Evolutionary conservation across 2,113 vertebrate genomes (phyloP), one percentile per base, ranked within the genome.

Genomic region (Suncus etruscus): DNA sequence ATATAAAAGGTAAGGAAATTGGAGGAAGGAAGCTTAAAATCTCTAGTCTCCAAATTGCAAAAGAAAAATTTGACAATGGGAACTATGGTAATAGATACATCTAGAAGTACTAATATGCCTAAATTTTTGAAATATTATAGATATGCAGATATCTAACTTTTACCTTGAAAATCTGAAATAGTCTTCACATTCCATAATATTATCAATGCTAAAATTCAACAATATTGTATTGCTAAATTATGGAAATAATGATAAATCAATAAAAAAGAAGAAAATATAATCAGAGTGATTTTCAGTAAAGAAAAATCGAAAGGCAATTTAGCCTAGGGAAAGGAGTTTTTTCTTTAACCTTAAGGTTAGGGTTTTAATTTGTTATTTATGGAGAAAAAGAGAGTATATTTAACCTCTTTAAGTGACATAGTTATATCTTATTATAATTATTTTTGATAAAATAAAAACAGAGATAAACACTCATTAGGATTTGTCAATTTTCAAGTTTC

Each of bases 401-500:
- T 84, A 66, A 83, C 24, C 2, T 83, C 2, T 27, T 93, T 48
- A 78, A 88, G 45, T 75, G 83, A 61, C 7, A 68, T 47, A 85
- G 20, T 39, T 18, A 24, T 78, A 65, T 45, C 85, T 27, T 32
- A 77, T 51, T 76, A 47, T 47, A 90, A 90, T 54, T 65, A 66
- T 82, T 93, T 81, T 50, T 82, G 58, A 87, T 32, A 51, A 45
- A 54, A 94, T 48, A 39, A 47, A 31, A 87, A 77, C 20, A 31
- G 48, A 85, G 82, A 90, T 87, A 54, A 89, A 16, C 1, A 87
- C 54, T 87, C 68, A 85, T 75, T 90, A 58, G n/a, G n/a, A 83
- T 31, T 50, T 63, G 22, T 74, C 15, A 68, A 48, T 15, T 10
- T 86, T 5, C 39, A 39, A 39, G 39, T 39, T 39, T 39, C 39